Conservation (phyloP, 2,797 vertebrate species). For the Tauraco hartlaubi region DNA sequence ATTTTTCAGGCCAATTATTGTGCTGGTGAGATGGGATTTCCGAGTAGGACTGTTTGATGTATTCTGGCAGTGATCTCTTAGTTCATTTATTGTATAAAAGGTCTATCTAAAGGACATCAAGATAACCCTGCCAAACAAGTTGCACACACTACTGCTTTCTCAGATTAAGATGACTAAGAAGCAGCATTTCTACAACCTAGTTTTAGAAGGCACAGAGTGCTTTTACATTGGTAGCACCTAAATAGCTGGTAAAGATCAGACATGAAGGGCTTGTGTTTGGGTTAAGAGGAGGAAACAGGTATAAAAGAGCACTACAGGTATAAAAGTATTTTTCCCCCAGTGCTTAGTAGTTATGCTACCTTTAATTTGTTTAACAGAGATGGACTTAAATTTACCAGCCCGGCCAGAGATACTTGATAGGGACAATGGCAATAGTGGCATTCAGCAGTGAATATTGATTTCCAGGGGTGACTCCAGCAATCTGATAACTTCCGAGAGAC, state of each 20-base stretch:
- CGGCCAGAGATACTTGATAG: background rate
- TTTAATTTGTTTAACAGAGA: background rate
- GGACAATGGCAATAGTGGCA: background rate
- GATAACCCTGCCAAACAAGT: background rate
- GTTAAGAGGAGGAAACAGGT: background rate
- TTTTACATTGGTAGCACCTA: background rate
- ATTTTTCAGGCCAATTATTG: slow-evolving; percentile 18
- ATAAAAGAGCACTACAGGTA: background rate
- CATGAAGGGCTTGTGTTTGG: background rate
- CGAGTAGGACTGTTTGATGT: background rate
- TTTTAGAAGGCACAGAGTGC: background rate
- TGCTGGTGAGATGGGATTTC: background rate
- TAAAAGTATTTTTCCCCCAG: background rate
- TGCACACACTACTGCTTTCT: background rate
- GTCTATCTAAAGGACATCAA: background rate
- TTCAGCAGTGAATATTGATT: background rate
- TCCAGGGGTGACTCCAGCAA: rapidly evolving
- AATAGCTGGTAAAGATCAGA: background rate
- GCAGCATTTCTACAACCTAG: background rate
- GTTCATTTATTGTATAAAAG: background rate
- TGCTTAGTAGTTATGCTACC: background rate
- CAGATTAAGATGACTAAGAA: background rate
- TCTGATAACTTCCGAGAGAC: background rate
- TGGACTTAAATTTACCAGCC: background rate
- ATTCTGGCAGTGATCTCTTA: background rate